Evolutionary conservation across 2,888 invertebrate genomes (phyloP), one percentile per base, ranked within the genome.

Genomic region (Andrena minutula): DNA sequence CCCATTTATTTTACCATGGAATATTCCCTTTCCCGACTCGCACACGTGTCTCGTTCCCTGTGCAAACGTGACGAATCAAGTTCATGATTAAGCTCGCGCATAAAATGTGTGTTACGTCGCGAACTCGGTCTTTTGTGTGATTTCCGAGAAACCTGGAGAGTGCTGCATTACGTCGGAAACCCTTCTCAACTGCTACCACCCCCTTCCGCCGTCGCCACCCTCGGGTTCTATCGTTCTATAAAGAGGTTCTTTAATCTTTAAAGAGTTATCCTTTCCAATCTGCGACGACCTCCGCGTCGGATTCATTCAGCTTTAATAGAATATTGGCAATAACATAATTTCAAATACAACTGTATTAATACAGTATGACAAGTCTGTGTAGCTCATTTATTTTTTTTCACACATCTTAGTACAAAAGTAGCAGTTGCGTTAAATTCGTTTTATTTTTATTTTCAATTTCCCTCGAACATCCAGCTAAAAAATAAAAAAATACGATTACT

Each of bases 131-230:
- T 56, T 73, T 69, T 79, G 66, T 49, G 63, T 81, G 80, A 86
- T 84, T 81, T 84, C 64, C 76, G 23, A 75, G 53, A 89, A 88
- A 73, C 89, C 89, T 51, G 60, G 56, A 5, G 10, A 85, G 56
- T 83, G 88, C 69, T n/a, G 76, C 69, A 73, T 88, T 84, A 85
- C 30, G 69, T 66, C 32, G 65, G 82, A 88, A 88, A 88, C 77
- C 82, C 23, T 79, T 80, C 51, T 72, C 51, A 68, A 60, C 12
- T 51, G 23, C 60, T 41, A 64, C 53, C 58, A 26, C 47, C 65
- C 61, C 51, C 41, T 23, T 66, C 28, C 47, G 23, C 20, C 16
- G 26, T 41, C 8, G 41, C 35, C n/a, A 63, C 23, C 61, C 30
- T n/a, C 5, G 1, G 23, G 58, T 28, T 69, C 26, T 35, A 60